Percentiles rank a stretch among this genome's conserved stretches.
These are phyloP conservation scores for Poecilia latipinna DNA, from an alignment of 2,113 vertebrate species.

Conservation along the genomic window DNA sequence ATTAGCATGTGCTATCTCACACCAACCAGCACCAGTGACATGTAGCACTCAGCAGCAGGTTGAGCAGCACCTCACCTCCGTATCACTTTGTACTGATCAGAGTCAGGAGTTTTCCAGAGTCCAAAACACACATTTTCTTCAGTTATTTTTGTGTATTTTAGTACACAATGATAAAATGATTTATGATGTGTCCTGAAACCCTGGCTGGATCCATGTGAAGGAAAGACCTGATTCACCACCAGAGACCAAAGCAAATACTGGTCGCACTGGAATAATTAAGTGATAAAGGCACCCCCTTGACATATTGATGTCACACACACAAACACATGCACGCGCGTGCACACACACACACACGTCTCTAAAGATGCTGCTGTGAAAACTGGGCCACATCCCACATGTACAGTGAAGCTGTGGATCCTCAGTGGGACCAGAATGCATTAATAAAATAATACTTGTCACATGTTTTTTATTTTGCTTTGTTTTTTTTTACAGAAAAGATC, in stretches of 20 bases:
- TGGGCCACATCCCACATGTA: constrained; percentile 54
- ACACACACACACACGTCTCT: constrained; percentile 5
- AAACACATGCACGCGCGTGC: constrained; percentile 8
- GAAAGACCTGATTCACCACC: neutral
- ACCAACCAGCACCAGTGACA: constrained; percentile 34
- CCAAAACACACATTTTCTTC: constrained; percentile 6
- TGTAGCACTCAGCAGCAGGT: constrained; percentile 79
- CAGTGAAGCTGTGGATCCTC: constrained; percentile 13
- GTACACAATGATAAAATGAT: neutral
- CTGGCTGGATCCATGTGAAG: neutral
- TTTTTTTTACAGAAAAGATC: constrained; percentile 7
- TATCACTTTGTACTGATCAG: constrained; percentile 27
- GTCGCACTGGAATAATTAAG: neutral
- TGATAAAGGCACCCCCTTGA: constrained; percentile 37
- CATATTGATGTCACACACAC: constrained; percentile 54
- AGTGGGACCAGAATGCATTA: constrained; percentile 38
- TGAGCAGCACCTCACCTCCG: constrained; percentile 71
- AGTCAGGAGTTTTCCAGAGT: no score
- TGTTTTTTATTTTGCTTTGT: constrained; percentile 19
- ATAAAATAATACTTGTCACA: constrained; percentile 55
- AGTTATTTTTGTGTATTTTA: neutral
- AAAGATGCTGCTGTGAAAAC: constrained; percentile 42
- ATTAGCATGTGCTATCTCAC: constrained; percentile 86
- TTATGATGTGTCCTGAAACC: neutral
- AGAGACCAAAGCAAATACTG: neutral